These are phyloP conservation scores for Rhagophthalmus giganteus DNA, from an alignment of 2,888 invertebrate species.

Conservation along the genomic window DNA sequence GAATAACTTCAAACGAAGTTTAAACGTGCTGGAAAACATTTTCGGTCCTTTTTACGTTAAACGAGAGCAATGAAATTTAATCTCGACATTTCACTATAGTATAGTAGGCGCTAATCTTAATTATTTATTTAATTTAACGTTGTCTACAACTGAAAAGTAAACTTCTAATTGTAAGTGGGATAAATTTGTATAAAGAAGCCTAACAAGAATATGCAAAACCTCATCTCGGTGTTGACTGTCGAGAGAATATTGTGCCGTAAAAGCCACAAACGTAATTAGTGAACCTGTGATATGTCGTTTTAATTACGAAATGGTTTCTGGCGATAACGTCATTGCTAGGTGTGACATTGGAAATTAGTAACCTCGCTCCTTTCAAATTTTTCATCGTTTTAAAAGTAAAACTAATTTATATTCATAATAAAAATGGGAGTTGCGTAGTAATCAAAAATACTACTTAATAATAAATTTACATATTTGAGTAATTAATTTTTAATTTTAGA, in stretches of 20 bases:
- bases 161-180: too few relatives aligned
- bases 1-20: too few relatives aligned
- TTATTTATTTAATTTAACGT: too few relatives aligned
- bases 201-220: background rate
- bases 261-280: constrained; percentile 21
- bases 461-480: too few relatives aligned
- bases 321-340: constrained; percentile 18
- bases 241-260: constrained; percentile 12
- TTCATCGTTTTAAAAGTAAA: background rate
- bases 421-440: background rate
- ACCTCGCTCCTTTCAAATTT: background rate
- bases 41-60: too few relatives aligned
- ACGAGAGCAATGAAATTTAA: too few relatives aligned
- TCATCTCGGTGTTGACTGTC: background rate
- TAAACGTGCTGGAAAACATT: too few relatives aligned
- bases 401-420: background rate
- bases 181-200: background rate
- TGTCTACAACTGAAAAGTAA: background rate
- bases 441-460: background rate
- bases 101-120: too few relatives aligned
- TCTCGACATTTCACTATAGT: too few relatives aligned
- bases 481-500: background rate
- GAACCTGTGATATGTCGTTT: constrained; percentile 20
- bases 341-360: constrained; percentile 12
- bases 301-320: constrained; percentile 21